phyloP scores from a whole-genome alignment of 2,797 vertebrate genomes.

The Botia almorhae region DNA sequence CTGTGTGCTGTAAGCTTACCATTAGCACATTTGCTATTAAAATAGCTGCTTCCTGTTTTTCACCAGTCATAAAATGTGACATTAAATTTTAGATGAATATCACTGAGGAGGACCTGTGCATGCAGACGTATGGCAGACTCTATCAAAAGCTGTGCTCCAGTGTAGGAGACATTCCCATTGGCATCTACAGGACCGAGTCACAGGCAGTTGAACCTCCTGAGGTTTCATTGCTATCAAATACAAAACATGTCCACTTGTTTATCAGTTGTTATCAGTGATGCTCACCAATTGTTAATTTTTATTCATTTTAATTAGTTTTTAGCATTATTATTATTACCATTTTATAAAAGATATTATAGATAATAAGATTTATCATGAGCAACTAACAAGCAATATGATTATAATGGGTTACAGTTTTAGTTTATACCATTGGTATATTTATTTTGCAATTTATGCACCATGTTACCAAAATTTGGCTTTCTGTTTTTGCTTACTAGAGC shows the following conservation, averaged over 20 bases:
- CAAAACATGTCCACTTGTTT: neutral
- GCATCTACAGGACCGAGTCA: constrained; percentile 83
- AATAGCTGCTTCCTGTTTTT: neutral
- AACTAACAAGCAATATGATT: too few species aligned
- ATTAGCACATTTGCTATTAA: neutral
- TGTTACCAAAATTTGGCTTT: neutral
- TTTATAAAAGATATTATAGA: too few species aligned
- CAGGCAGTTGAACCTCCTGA: constrained; percentile 77
- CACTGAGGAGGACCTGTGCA: constrained; percentile 84
- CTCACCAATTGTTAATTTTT: too few species aligned
- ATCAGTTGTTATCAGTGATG: neutral
- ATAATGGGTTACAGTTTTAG: too few species aligned
- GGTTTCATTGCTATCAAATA: constrained; percentile 71
- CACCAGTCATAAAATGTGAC: neutral
- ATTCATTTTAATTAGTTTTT: too few species aligned
- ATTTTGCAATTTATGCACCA: too few species aligned
- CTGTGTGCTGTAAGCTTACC: constrained; percentile 83
- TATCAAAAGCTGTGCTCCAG: constrained; percentile 85
- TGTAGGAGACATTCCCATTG: constrained; percentile 85
- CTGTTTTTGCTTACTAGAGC: neutral
- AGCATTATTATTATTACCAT: too few species aligned
- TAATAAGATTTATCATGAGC: too few species aligned
- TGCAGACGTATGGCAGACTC: constrained; percentile 84
- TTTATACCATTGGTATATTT: too few species aligned
- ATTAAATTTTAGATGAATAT: constrained; percentile 79